phyloP scores from a whole-genome alignment of 1,140 invertebrate species.

The Camponotus floridanus region DNA sequence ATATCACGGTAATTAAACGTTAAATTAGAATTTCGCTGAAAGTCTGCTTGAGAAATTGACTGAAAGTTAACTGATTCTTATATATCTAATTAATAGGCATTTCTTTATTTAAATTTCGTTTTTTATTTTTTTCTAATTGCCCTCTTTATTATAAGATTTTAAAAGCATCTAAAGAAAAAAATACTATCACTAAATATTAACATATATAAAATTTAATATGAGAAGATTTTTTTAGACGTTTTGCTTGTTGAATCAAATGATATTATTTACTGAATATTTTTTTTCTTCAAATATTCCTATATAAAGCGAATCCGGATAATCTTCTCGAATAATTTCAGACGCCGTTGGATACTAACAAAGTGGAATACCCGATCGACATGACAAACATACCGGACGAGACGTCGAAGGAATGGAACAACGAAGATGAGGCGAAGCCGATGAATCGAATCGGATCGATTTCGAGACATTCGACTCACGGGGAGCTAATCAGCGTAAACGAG shows the following conservation, averaged over 20 bases:
- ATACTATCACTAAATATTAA: not conserved
- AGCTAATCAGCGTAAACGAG: slow-evolving; percentile 16
- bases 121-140: not conserved
- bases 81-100: not conserved
- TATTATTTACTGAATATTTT: not conserved
- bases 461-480: not conserved
- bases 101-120: not conserved
- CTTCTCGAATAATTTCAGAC: slow-evolving; percentile 48
- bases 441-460: slow-evolving; percentile 7
- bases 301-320: not conserved
- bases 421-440: slow-evolving; percentile 53
- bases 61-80: not conserved
- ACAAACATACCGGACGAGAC: slow-evolving; percentile 40
- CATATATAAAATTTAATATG: not conserved
- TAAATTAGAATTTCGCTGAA: not conserved
- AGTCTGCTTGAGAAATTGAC: not conserved
- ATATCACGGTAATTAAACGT: slow-evolving; percentile 46
- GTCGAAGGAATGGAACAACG: slow-evolving; percentile 67
- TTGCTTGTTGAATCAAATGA: not conserved
- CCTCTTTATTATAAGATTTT: too few relatives aligned
- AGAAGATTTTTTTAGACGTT: not conserved
- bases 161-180: not conserved
- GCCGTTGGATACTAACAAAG: slow-evolving; percentile 35
- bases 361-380: not conserved
- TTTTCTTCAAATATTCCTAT: not conserved